phyloP scores from a whole-genome alignment of 2,888 invertebrate genomes.

The Pristionchus fissidentatus region DNA sequence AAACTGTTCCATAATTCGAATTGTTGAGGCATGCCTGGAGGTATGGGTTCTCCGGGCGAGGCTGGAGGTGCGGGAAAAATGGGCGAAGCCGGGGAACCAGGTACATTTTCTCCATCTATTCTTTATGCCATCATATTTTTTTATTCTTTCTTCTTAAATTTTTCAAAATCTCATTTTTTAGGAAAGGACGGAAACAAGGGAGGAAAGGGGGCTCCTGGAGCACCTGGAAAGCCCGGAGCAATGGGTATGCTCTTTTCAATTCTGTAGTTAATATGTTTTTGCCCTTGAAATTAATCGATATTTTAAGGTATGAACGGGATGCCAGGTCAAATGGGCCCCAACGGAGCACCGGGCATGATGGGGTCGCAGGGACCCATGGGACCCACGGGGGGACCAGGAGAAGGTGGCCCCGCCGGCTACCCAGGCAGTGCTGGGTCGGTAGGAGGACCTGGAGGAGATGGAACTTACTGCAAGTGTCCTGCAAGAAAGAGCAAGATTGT shows the following conservation, averaged over 20 bases:
- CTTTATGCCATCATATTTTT: too few species aligned
- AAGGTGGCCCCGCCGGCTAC: constrained; percentile 48
- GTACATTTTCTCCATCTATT: too few species aligned
- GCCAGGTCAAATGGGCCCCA: constrained; percentile 28
- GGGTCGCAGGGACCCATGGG: constrained; percentile 54
- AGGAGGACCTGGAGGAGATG: constrained; percentile 53
- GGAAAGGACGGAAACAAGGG: constrained; percentile 48
- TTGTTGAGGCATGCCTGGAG: constrained; percentile 40
- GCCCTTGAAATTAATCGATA: too few species aligned
- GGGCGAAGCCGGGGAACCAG: constrained; percentile 40
- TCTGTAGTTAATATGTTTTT: too few species aligned
- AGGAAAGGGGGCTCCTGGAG: constrained; percentile 41
- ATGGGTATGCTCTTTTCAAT: too few species aligned
- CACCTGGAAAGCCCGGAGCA: constrained; percentile 34
- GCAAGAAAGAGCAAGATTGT: constrained; percentile 45
- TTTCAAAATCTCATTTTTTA: too few species aligned
- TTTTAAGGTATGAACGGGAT: constrained; percentile 14
- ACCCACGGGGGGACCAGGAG: constrained; percentile 52
- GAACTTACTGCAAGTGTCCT: constrained; percentile 54
- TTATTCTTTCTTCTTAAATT: too few species aligned
- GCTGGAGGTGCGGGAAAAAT: constrained; percentile 8
- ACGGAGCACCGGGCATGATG: constrained; percentile 51
- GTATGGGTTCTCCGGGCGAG: constrained; percentile 38
- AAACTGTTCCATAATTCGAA: too few species aligned
- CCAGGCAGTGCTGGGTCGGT: constrained; percentile 48